Evolutionary conservation across 1,140 invertebrate genomes (phyloP), one percentile per base, ranked within the genome.

Genomic region (Panagrolaimus sp.): DNA sequence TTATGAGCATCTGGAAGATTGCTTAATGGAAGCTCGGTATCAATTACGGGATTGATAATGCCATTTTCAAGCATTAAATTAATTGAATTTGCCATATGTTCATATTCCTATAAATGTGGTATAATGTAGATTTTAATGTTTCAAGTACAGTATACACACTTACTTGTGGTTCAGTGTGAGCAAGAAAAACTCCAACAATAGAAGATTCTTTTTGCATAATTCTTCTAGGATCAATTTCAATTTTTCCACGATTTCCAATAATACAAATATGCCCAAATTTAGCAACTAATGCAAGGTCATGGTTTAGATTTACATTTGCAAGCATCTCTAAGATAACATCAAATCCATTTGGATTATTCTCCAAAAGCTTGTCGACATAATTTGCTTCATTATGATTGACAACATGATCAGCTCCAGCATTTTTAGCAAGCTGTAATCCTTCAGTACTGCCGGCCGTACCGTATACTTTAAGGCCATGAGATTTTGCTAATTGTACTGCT

Each of bases 271-370:
- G 71, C 8, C 86, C 88, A 66, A 78, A 74, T 45, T 76, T 76
- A 31, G 80, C 82, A 53, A 87, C 72, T 1, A 88, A 66, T n/a
- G 79, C 77, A 3, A 88, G 74, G 76, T 88, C 88, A 16, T 82
- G 82, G 11, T 81, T 81, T 11, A 88, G 76, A 64, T 78, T 88
- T 4, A 86, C 81, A 78, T 88, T 87, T 5, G 88, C 87, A 53
- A 87, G 76, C 84, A 87, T 88, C 79, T 88, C 88, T 9, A 88
- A 69, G 43, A 88, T 87, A 14, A 88, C 74, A 76, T 88, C 85
- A 71, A 87, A 85, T 8, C 86, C 87, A 68, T 64, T 48, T 11
- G 75, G 70, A 45, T 67, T 63, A 14, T 65, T 70, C 62, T 84
- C 81, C 72, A 75, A 74, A 8, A 86, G 79, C 68, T 84, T 74